These are phyloP conservation scores for Miniopterus natalensis DNA, from an alignment of 2,113 vertebrate genomes.

Conservation along the genomic window DNA sequence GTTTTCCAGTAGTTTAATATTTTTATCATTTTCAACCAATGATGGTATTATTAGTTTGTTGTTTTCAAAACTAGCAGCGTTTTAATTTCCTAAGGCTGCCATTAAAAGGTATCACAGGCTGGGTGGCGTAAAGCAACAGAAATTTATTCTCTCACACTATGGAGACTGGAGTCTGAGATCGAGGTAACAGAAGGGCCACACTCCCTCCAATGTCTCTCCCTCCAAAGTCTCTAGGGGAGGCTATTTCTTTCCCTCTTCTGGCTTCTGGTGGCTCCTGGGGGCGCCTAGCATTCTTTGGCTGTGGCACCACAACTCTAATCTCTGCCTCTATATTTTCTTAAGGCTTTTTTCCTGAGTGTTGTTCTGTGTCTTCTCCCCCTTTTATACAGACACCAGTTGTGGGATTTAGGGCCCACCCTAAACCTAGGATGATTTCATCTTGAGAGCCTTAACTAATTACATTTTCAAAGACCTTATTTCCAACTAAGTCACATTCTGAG, in stretches of 20 bases:
- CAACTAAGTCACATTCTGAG: constrained; percentile 37
- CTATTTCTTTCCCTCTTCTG: background rate
- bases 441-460: background rate
- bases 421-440: background rate
- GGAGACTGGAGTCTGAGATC: background rate
- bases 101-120: background rate
- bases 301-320: no score
- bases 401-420: background rate
- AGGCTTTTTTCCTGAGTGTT: background rate
- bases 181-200: background rate
- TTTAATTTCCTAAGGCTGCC: background rate
- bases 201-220: background rate
- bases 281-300: no score
- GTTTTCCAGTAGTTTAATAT: background rate
- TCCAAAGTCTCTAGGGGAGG: background rate
- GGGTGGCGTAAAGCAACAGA: background rate
- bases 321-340: background rate
- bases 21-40: constrained; percentile 31
- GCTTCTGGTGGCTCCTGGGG: background rate
- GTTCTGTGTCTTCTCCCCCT: background rate
- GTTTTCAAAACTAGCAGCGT: background rate
- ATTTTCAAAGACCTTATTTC: background rate
- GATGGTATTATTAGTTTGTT: background rate
- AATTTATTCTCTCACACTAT: background rate
- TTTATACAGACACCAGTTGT: background rate